Evolutionary conservation across 2,888 invertebrate genomes (phyloP), one percentile per base, ranked within the genome.

Genomic region (Celastrina argiolus): DNA sequence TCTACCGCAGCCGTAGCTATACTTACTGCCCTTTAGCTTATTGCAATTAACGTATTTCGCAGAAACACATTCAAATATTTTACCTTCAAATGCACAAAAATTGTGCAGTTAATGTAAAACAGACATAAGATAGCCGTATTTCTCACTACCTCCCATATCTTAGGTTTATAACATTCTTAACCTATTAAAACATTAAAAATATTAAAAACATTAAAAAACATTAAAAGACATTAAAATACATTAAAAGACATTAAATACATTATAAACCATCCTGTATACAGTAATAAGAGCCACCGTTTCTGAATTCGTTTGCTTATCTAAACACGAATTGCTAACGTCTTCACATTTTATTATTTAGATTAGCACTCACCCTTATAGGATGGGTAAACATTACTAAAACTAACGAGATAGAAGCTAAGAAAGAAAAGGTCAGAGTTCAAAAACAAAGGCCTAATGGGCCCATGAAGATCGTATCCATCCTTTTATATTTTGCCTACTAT

Each of bases 231-330:
- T 5, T 28, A 66, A 67, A 16, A 22, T 0, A 36, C 12, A 58
- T 18, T 36, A 45, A 41, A 41, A 26, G n/a, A n/a, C n/a, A n/a
- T n/a, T 45, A 34, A 36, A 6, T 59, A 65, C 26, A 56, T 66
- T 7, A 6, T 2, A 31, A 65, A 69, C 63, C 82, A 79, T 2
- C 78, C 83, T 82, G 81, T 84, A 81, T 67, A 64, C 12, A 63
- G 39, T 63, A 66, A 67, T 69, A 69, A 45, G 66, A 61, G 67
- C 68, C 69, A 71, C 69, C 72, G 74, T 71, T 71, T 68, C 69
- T 67, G 76, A 69, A 83, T 80, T 82, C 81, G 81, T 84, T 85
- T 76, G 82, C 81, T 85, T 87, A 87, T 87, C 85, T 85, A 83
- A 81, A 76, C 79, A 36, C 22, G 39, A 39, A 22, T 59, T 34